Conservation (phyloP, 1,140 invertebrate genomes). For the Hyles vespertilio region DNA sequence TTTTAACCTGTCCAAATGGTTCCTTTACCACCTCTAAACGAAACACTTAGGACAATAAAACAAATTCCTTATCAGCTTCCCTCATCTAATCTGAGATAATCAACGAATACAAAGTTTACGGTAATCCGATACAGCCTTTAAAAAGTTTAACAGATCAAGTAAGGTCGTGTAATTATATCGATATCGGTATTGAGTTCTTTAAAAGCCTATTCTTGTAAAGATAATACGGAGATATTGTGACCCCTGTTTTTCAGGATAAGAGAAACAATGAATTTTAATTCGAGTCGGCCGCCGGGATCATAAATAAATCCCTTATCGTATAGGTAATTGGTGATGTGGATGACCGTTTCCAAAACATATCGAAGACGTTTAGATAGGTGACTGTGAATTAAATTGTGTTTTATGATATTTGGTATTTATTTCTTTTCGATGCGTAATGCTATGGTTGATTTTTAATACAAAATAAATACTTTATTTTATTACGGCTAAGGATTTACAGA, state of each 20-base stretch:
- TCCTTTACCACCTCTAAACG: constrained; percentile 34
- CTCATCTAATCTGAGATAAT: constrained; percentile 33
- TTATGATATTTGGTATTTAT: not conserved
- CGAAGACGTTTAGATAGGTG: constrained; percentile 31
- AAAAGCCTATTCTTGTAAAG: constrained; percentile 72
- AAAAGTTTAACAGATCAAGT: constrained; percentile 42
- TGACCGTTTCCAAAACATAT: constrained; percentile 47
- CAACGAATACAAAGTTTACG: constrained; percentile 23
- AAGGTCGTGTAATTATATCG: constrained; percentile 63
- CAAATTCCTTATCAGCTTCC: constrained; percentile 29
- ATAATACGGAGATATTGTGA: constrained; percentile 70
- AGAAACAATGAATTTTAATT: constrained; percentile 75
- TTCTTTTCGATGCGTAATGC: too few relatives aligned
- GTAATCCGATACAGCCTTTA: constrained; percentile 35
- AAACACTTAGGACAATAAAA: constrained; percentile 34
- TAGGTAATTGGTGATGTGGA: constrained; percentile 68
- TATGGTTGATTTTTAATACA: too few relatives aligned
- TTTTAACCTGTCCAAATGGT: constrained; percentile 19
- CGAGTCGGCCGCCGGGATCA: constrained; percentile 38
- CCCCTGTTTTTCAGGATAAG: constrained; percentile 67
- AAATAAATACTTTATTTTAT: too few relatives aligned
- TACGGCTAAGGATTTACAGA: too few relatives aligned
- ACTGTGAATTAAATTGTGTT: constrained; percentile 57
- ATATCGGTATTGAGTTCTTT: constrained; percentile 52
- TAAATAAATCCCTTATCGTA: constrained; percentile 70